These are phyloP conservation scores for Enteromius anoplus DNA, from an alignment of 2,797 vertebrate species.

Conservation along the genomic window DNA sequence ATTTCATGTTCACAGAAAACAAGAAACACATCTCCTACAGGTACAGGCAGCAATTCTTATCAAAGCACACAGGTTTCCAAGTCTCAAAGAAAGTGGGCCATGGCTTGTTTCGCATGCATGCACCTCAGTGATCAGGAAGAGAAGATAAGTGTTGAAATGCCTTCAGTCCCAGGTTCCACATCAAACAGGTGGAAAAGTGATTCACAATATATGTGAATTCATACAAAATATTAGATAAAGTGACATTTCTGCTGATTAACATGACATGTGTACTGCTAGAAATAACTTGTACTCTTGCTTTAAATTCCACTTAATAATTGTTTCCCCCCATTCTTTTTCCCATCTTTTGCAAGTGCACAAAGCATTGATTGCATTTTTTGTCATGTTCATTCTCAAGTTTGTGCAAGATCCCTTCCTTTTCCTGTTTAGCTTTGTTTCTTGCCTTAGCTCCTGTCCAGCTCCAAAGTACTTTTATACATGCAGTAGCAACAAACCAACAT, in stretches of 20 bases:
- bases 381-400: constrained; percentile 10
- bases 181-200: constrained; percentile 46
- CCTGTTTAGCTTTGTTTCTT: constrained; percentile 43
- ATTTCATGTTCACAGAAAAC: constrained; percentile 31
- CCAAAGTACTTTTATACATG: constrained; percentile 52
- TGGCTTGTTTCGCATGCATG: constrained; percentile 57
- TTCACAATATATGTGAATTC: constrained; percentile 13
- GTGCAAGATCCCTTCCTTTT: constrained; percentile 1
- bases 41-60: constrained; percentile 47
- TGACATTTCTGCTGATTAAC: neutral
- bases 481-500: constrained; percentile 40
- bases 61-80: constrained; percentile 49
- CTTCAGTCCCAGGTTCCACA: constrained; percentile 43
- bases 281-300: neutral
- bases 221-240: neutral
- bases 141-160: constrained; percentile 59
- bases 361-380: neutral
- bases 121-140: constrained; percentile 64
- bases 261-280: neutral
- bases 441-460: constrained; percentile 40
- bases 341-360: too few relatives aligned
- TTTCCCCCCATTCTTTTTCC: too few relatives aligned
- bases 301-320: neutral
- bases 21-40: constrained; percentile 32
- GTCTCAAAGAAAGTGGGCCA: constrained; percentile 56